Evolutionary conservation across 2,888 invertebrate genomes (phyloP), one percentile per base, ranked within the genome.

Genomic region (Cheilosia vulpina): DNA sequence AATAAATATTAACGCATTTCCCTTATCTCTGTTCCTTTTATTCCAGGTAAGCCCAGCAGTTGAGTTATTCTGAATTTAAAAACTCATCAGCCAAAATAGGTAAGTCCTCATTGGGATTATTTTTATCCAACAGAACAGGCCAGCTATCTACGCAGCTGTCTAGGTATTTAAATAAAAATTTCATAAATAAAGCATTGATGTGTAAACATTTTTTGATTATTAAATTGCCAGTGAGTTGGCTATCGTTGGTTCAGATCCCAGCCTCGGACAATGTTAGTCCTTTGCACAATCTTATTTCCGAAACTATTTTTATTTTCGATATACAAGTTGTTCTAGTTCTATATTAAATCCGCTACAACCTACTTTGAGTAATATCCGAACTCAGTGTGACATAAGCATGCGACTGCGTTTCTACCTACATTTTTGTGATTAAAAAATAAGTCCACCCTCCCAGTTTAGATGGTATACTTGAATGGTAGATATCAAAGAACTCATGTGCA

Each of bases 21-120:
- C 21, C 15, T 52, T 5, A 24, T 24, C 13, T 19, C 24, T 27
- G 21, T 53, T 1, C 52, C 21, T 53, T 38, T 19, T 50, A 19
- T 73, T 79, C 15, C 60, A 80, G 80, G 80, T 80, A 80, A 80
- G 66, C 21, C 43, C 31, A 15, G 21, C 13, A 15, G 24, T 31
- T 19, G 45, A 5, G 2, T 66, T 19, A 63, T 41, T 63, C 7
- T 60, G 15, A 53, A 19, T 45, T 68, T 19, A 50, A 24, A 9
- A 45, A 43, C 41, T 31, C 31, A 41, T 19, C 62, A 58, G 19
- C 13, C 7, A 19, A 15, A 15, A 6, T 7, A 9, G 41, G 52
- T 19, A 62, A 41, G 31, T 52, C 27, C 31, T 17, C 13, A 38
- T 47, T n/a, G 17, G 13, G 7, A 27, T 55, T 34, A 34, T 34